Evolutionary conservation across 2,113 vertebrate genomes (phyloP), one percentile per base, ranked within the genome.

Genomic region (Seriola rivoliana): DNA sequence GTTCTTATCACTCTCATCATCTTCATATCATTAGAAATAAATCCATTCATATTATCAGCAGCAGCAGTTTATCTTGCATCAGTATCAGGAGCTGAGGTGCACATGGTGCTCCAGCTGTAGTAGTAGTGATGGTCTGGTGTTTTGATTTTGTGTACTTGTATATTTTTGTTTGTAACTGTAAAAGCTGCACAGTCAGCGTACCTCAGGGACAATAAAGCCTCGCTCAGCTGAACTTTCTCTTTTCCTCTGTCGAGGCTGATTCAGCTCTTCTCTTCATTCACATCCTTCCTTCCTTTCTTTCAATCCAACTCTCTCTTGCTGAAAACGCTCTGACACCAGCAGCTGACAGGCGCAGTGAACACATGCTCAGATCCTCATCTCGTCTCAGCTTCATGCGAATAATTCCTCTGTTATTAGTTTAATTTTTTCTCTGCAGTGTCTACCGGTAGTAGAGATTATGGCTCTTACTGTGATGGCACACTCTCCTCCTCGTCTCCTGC

Each of bases 231-330:
- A 67, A 75, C 63, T 32, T 44, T 36, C 32, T 50, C 34, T 57
- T 58, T 21, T 54, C 32, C 62, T 65, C 44, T 5, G 21, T 66
- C 48, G 4, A n/a, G 10, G 59, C 82, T 75, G 71, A 78, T 68
- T 90, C 75, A 74, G 84, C n/a, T 16, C 0, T 42, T 79, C 52
- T 19, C 50, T 25, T 5, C 62, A 19, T 44, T 81, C 52, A 52
- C 21, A 48, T 54, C 60, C 44, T 71, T 66, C 44, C 29, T 71
- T 75, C 32, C 23, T 64, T 70, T 23, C 38, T 34, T 34, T 38
- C 29, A 59, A n/a, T 68, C 52, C 36, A 42, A 32, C 81, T 71
- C 44, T 62, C 59, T 71, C 17, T 50, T 2, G 32, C 71, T 84
- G 8, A 52, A 29, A 58, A 34, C 5, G 17, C 12, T 78, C 52